Evolutionary conservation across 2,113 vertebrate species (phyloP), one percentile per base, ranked within the genome.

Genomic region (Myrmophylax atrothorax): DNA sequence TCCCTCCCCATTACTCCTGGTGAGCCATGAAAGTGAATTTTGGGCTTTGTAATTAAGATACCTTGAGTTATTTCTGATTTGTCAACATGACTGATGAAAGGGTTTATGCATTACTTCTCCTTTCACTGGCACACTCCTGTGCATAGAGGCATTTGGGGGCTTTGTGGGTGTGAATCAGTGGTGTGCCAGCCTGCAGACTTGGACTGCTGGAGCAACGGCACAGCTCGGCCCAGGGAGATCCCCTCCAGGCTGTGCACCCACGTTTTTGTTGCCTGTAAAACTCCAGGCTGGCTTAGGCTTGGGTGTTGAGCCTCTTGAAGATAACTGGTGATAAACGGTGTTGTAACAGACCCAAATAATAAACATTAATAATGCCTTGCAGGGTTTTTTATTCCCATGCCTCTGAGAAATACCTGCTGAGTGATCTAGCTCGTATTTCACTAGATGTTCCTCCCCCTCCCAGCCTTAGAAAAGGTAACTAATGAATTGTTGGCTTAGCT

Each of bases 21-120:
- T 88, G 93, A 95, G 68, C 82, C 77, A 50, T 16, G 9, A 47
- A 94, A 96, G 70, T 87, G 78, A 93, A 88, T 93, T 96, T 74
- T 1, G 3, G 78, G 44, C 68, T 93, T 93, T 83, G 72, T 85
- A 96, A 90, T 93, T 88, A 94, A 96, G 92, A 9, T 63, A 52
- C 10, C 63, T 90, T 16, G 82, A 86, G 72, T 81, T 77, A 67
- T 81, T 94, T 95, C 87, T 92, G 82, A 70, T 94, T 90, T 96
- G 63, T 90, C 87, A 74, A 40, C 68, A 29, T 96, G 93, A 86
- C 76, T 94, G 67, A 94, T 90, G 85, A 52, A 60, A 63, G 44
- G 50, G 26, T 1, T 62, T 47, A 14, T 19, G 47, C 17, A 6
- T 75, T 81, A 47, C 1, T 12, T 49, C 78, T 90, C 52, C 47